Conservation (phyloP, 1,140 invertebrate species). For the Brachystomella parvula region DNA sequence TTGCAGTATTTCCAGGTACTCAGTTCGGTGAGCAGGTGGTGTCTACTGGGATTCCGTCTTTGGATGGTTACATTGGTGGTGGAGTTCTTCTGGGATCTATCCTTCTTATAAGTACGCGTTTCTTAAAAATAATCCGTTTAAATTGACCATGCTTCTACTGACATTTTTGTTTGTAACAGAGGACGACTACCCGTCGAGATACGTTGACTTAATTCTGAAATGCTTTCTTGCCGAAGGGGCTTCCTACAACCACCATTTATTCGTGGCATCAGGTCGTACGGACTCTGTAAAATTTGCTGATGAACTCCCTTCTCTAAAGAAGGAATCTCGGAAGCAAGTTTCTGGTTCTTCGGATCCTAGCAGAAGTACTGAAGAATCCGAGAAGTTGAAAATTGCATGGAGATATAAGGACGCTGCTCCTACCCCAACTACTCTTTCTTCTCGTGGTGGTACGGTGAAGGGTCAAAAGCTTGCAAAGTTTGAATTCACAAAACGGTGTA, state of each 20-base stretch:
- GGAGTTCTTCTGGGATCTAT: constrained; percentile 29
- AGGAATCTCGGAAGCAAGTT: background rate
- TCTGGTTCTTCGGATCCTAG: too few relatives aligned
- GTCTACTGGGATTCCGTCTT: constrained; percentile 31
- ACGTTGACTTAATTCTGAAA: constrained; percentile 33
- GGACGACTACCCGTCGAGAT: constrained; percentile 28
- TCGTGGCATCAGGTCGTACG: constrained; percentile 19
- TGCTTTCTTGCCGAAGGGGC: constrained; percentile 34
- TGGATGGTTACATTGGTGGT: constrained; percentile 31
- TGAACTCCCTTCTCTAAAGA: constrained; percentile 23
- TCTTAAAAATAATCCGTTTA: background rate
- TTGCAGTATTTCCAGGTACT: constrained; percentile 31
- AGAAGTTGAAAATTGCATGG: constrained; percentile 34
- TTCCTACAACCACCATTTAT: constrained; percentile 30
- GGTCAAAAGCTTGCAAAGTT: constrained; percentile 27
- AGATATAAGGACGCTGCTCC: constrained; percentile 16
- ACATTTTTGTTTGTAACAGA: constrained; percentile 19
- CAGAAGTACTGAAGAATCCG: background rate
- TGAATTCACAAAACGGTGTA: constrained; percentile 29
- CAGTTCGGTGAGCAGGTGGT: constrained; percentile 37
- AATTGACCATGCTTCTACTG: background rate
- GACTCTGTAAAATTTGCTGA: constrained; percentile 13
- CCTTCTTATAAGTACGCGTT: constrained; percentile 28
- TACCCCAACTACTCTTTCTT: background rate
- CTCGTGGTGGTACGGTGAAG: background rate